These are phyloP conservation scores for Gasterosteus nipponicus DNA, from an alignment of 2,113 vertebrate species.

Conservation along the genomic window DNA sequence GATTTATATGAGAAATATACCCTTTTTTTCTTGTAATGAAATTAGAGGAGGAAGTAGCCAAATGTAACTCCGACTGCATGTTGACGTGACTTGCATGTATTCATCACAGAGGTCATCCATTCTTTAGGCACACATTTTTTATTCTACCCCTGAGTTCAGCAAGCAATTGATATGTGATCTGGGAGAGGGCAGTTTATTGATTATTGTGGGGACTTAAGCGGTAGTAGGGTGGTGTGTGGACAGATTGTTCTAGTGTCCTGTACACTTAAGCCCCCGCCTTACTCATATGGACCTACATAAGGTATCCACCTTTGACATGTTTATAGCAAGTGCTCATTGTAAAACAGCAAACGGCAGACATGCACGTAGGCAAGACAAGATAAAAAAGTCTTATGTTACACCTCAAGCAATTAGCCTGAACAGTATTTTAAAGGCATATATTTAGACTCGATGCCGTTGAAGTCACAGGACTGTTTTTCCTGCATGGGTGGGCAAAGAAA, in stretches of 20 bases:
- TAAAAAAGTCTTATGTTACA: slow-evolving; percentile 47
- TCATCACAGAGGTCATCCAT: slow-evolving; percentile 42
- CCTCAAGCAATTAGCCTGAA: slow-evolving; percentile 43
- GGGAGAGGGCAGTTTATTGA: slow-evolving; percentile 70
- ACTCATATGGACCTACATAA: slow-evolving; percentile 45
- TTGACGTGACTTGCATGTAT: slow-evolving; percentile 20
- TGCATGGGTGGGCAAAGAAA: not conserved
- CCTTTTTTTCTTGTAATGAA: not conserved
- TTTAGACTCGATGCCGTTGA: slow-evolving; percentile 23
- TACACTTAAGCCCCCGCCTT: slow-evolving; percentile 53
- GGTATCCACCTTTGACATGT: slow-evolving; percentile 65
- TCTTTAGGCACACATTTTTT: slow-evolving; percentile 48
- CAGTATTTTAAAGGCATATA: slow-evolving; percentile 42
- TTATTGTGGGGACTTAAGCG: slow-evolving; percentile 70
- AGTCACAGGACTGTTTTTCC: not conserved
- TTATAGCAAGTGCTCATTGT: slow-evolving; percentile 45
- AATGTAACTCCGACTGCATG: slow-evolving; percentile 4
- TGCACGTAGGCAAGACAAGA: slow-evolving; percentile 13
- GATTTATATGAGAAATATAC: not conserved
- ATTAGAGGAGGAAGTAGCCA: slow-evolving; percentile 10
- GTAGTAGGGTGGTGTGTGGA: slow-evolving; percentile 54
- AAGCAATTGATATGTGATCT: slow-evolving; percentile 75
- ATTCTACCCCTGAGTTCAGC: slow-evolving; percentile 58
- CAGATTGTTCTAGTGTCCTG: slow-evolving; percentile 60
- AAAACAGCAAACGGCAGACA: slow-evolving; percentile 52